Evolutionary conservation across 1,140 invertebrate genomes (phyloP).

Genomic region (Anastrepha obliqua): DNA sequence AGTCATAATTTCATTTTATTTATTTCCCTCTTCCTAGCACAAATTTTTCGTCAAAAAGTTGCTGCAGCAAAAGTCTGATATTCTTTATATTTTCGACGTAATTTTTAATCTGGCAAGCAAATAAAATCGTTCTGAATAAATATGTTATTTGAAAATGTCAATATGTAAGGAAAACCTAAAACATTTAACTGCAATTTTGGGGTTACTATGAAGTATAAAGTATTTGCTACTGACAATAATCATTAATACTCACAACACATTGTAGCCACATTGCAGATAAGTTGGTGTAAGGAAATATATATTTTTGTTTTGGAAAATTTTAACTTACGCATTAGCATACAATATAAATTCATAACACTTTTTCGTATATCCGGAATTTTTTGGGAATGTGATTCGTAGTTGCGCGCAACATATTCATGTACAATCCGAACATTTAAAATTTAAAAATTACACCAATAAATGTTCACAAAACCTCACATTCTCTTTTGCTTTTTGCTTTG

Average conservation of each 20-base stretch:
- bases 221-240: slow-evolving; percentile 31
- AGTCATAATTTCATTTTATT: slow-evolving; percentile 2
- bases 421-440: slow-evolving; percentile 20
- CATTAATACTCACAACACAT: neutral
- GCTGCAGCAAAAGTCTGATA: slow-evolving; percentile 13
- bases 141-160: neutral
- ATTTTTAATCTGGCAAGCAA: neutral
- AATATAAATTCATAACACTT: neutral
- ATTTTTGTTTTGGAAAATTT: neutral
- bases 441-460: slow-evolving; percentile 41
- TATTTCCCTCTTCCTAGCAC: slow-evolving; percentile 26
- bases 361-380: neutral
- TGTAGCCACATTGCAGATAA: neutral
- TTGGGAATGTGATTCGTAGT: slow-evolving; percentile 29
- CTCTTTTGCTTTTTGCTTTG: slow-evolving; percentile 5
- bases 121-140: slow-evolving; percentile 23
- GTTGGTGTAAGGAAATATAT: neutral
- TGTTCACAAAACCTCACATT: neutral
- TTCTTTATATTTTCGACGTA: neutral
- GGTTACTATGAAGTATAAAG: neutral
- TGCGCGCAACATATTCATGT: slow-evolving; percentile 19
- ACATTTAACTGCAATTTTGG: neutral
- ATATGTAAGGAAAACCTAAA: too few relatives aligned
- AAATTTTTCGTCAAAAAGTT: neutral
- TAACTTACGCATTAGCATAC: neutral